Evolutionary conservation across 2,113 vertebrate genomes (phyloP), one percentile per base, ranked within the genome.

Genomic region (Toxostoma redivivum): DNA sequence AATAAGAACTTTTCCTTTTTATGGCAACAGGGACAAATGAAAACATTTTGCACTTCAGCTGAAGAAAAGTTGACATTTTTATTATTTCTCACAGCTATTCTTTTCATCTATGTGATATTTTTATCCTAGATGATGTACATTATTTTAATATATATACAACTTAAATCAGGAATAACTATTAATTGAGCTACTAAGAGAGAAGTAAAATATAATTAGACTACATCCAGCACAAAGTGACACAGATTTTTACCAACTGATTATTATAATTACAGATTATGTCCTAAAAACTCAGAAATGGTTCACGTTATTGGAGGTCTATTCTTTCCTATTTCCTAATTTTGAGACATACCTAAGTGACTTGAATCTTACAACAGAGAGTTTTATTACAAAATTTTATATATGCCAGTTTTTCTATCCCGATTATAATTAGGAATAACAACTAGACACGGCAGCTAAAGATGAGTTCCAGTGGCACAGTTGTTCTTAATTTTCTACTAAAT

Each of bases 401-500:
- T 81, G n/a, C 8, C 40, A 71, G 15, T 53, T 92, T 94, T 94
- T 62, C 67, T 64, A 60, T 33, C 28, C 11, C 1, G 1, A 20
- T 83, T 92, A 73, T 60, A 70, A 86, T 70, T 54, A 51, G 11
- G 15, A 85, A 42, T 51, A 93, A 47, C 33, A 81, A 35, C 21
- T 20, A 85, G 33, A 69, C 53, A 38, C 7, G 35, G 23, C 5
- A 82, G 35, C 48, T 72, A 40, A 65, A 81, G 64, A 73, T 44
- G 23, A 60, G 60, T 84, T 96, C 61, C 33, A 83, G 14, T n/a
- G 74, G 35, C 62, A 70, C 60, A 27, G 18, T 35, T 88, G 15
- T 58, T 90, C 42, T 62, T 90, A 51, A 61, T 95, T 95, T 92
- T 58, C 54, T 71, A 81, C 60, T 95, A 53, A 77, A 94, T 71